Evolutionary conservation across 2,888 invertebrate genomes (phyloP), one percentile per base, ranked within the genome.

Genomic region (Anorthoa munda): DNA sequence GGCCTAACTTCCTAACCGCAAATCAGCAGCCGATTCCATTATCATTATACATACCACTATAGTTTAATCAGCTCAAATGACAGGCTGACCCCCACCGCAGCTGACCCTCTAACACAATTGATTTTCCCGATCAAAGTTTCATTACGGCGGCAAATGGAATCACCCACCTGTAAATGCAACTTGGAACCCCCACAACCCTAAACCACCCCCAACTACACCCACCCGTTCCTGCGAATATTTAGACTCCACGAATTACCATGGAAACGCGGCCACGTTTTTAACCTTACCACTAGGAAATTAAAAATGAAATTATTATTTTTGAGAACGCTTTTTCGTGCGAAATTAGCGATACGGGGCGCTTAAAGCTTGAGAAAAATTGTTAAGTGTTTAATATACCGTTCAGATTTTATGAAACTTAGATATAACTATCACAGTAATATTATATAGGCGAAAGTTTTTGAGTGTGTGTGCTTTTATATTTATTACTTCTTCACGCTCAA

Each of bases 91-190:
- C 51, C 55, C 39, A 60, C 75, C 53, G 26, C 26, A 48, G 46
- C 55, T 79, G 71, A 73, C 56, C 66, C 67, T 55, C 66, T 66
- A 76, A 82, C 72, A 75, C 67, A 75, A 82, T 86, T 83, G 80
- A 84, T 83, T 82, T 77, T 18, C 64, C 55, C 72, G 72, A 83
- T 85, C 72, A 80, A 85, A 81, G 74, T 81, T 86, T 86, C 75
- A 85, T 80, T 83, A 82, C 67, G 64, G 58, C 55, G 58, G 79
- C 71, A 79, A 83, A 85, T 81, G 75, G 77, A 77, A 76, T 82
- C 76, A 60, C 67, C 83, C 81, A 86, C 83, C 84, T 84, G 87
- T 83, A 83, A 84, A 77, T 79, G 71, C 79, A 77, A 74, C 74
- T 71, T 71, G 72, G 51, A 59, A 21, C 39, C 66, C 26, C 46